Evolutionary conservation across 1,140 invertebrate species (phyloP).

Genomic region (Armadillidium nasatum): DNA sequence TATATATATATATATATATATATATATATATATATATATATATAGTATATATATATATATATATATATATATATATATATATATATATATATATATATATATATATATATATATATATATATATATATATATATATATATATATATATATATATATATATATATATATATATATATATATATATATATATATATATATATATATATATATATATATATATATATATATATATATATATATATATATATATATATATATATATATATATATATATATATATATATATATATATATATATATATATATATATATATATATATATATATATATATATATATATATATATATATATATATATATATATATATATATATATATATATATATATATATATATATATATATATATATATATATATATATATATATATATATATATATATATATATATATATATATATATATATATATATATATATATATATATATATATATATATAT

Average conservation of each 20-base stretch:
- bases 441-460: neutral
- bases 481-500: conserved; percentile 1
- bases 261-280: too few species aligned
- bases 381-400: neutral
- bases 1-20: conserved; percentile 8
- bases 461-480: neutral
- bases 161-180: conserved; percentile 1
- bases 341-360: conserved; percentile 20
- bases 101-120: neutral
- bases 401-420: too few species aligned
- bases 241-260: too few species aligned
- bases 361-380: conserved; percentile 13
- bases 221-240: neutral
- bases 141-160: conserved; percentile 5
- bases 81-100: neutral
- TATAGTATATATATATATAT: too few species aligned
- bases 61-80: too few species aligned
- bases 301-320: neutral
- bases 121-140: conserved; percentile 1
- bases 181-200: conserved; percentile 12
- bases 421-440: too few species aligned
- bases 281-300: too few species aligned
- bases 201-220: conserved; percentile 14
- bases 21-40: neutral
- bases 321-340: conserved; percentile 11